A percentile compares a stretch with the other conserved stretches of the same genome.
These are phyloP conservation scores for Bucco capensis DNA, from an alignment of 2,113 vertebrate genomes.

Conservation along the genomic window DNA sequence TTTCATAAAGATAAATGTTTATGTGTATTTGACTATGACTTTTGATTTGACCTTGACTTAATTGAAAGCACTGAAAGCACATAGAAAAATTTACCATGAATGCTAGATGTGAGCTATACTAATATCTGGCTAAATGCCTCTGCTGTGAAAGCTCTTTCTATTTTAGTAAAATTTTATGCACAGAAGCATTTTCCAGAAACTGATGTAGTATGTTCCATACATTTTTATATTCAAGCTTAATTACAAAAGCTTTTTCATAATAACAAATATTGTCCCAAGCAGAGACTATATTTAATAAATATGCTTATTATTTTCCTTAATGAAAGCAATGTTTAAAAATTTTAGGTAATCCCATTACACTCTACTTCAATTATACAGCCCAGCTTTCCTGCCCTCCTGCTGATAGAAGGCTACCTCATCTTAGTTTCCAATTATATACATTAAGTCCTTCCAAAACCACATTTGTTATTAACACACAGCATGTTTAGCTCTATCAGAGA, in stretches of 20 bases:
- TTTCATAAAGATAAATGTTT: not conserved
- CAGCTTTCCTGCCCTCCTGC: conserved; percentile 26
- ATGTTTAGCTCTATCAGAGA: conserved; percentile 25
- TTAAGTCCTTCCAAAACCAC: conserved; percentile 22
- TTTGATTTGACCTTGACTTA: conserved; percentile 44
- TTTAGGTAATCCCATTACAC: conserved; percentile 59
- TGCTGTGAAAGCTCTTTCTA: conserved; percentile 53
- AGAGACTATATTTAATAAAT: conserved; percentile 58
- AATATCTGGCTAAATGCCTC: conserved; percentile 43
- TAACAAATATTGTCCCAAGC: conserved; percentile 59
- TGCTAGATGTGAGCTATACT: not conserved
- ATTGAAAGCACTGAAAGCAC: conserved; percentile 16
- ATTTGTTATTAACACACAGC: conserved; percentile 55
- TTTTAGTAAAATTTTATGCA: conserved; percentile 42
- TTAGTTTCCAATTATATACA: conserved; percentile 53
- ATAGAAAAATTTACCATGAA: conserved; percentile 1
- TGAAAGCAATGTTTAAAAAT: conserved; percentile 64
- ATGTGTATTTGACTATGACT: not conserved
- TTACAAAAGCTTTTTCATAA: conserved; percentile 60
- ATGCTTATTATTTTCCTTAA: conserved; percentile 64
- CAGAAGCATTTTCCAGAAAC: conserved; percentile 49
- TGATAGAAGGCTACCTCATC: conserved; percentile 40
- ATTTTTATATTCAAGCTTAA: conserved; percentile 53
- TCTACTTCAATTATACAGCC: conserved; percentile 44
- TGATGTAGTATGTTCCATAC: conserved; percentile 25